Evolutionary conservation across 2,113 vertebrate species (phyloP).

Genomic region (Dinomys branickii): DNA sequence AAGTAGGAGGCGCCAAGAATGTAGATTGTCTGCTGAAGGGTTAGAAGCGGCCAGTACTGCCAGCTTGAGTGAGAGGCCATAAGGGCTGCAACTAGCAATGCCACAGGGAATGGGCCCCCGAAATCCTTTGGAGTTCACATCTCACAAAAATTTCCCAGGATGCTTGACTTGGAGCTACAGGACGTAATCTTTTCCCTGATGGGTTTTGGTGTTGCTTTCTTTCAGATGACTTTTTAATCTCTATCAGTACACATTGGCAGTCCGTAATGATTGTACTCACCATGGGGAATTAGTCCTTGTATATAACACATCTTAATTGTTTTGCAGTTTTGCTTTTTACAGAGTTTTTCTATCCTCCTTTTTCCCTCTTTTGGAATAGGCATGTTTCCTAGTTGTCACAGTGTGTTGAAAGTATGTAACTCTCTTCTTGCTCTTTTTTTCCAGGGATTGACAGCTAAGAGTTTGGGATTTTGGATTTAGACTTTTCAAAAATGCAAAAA

Average conservation of each 20-base stretch:
- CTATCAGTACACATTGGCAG: not conserved
- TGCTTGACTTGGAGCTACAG: not conserved
- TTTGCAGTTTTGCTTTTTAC: not conserved
- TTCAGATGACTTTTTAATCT: not conserved
- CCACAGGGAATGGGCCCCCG: not conserved
- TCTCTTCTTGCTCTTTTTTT: not conserved
- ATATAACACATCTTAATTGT: not conserved
- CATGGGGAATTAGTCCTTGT: not conserved
- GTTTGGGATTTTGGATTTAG: not conserved
- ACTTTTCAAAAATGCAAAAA: not conserved
- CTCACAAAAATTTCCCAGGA: not conserved
- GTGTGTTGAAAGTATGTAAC: not conserved
- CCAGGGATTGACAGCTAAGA: not conserved
- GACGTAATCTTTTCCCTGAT: not conserved
- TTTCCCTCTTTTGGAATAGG: not conserved
- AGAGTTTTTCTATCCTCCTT: no score
- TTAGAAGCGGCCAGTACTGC: not conserved
- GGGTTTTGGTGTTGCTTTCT: not conserved
- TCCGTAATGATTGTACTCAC: not conserved
- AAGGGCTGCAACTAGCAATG: not conserved
- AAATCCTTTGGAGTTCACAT: not conserved
- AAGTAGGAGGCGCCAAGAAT: not conserved
- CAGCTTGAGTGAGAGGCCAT: no score
- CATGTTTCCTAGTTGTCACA: not conserved
- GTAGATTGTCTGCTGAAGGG: not conserved